Evolutionary conservation across 1,140 invertebrate species (phyloP).

Genomic region (Macrobrachium rosenbergii): DNA sequence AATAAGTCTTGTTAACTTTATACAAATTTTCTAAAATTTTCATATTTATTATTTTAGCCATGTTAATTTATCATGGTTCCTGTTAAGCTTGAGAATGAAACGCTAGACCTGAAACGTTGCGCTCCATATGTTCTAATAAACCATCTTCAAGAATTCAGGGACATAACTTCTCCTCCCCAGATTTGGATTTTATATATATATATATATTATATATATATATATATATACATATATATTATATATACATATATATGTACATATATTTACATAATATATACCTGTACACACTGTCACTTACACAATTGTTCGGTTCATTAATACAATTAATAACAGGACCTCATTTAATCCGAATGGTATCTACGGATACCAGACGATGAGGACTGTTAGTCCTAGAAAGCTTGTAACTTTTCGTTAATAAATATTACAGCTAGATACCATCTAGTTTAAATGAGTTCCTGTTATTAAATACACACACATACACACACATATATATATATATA

Average conservation of each 20-base stretch:
- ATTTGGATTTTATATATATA: constrained; percentile 30
- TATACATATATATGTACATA: constrained; percentile 30
- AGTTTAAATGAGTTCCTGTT: neutral
- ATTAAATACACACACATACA: too few relatives aligned
- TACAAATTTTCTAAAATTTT: too few relatives aligned
- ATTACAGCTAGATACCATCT: neutral
- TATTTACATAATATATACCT: constrained; percentile 18
- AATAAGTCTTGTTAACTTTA: too few relatives aligned
- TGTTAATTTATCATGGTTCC: too few relatives aligned
- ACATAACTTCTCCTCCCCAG: neutral
- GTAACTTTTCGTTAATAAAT: constrained; percentile 2
- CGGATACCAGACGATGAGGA: constrained; percentile 3
- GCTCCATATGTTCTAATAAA: neutral
- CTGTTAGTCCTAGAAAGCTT: neutral
- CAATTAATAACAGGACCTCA: too few relatives aligned
- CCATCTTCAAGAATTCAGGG: neutral
- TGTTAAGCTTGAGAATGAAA: too few relatives aligned
- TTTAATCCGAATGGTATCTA: constrained; percentile 2
- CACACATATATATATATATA: constrained; percentile 29
- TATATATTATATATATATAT: constrained; percentile 32
- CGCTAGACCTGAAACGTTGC: neutral
- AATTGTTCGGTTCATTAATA: too few relatives aligned
- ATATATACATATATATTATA: neutral
- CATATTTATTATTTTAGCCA: too few relatives aligned
- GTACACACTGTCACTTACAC: too few relatives aligned